Percentiles rank a stretch among this genome's conserved stretches.
Conservation (phyloP, 2,797 vertebrate genomes). For the Phalloptychus januarius region DNA sequence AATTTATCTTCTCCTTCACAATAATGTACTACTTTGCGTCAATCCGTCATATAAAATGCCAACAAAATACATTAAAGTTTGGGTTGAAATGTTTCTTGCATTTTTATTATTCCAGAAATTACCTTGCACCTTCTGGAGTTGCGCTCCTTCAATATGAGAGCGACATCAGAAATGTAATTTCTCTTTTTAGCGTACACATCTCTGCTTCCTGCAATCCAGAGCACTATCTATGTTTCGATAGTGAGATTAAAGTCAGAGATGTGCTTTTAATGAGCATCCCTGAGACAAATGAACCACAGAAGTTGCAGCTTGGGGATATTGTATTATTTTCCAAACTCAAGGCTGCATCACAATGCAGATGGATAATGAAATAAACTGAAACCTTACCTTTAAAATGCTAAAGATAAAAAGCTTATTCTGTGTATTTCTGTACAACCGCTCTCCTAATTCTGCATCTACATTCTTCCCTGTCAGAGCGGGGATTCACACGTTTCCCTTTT, state of each 20-base stretch:
- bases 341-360: neutral
- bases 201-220: neutral
- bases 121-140: neutral
- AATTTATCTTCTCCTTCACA: neutral
- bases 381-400: slow-evolving; percentile 6
- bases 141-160: neutral
- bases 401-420: slow-evolving; percentile 5
- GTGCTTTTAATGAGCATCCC: neutral
- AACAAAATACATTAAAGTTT: neutral
- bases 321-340: neutral
- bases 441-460: neutral
- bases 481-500: slow-evolving; percentile 12
- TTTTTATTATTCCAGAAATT: neutral
- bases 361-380: neutral
- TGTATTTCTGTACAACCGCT: neutral
- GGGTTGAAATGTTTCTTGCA: neutral
- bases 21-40: neutral
- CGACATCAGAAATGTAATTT: neutral
- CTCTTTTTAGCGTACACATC: neutral
- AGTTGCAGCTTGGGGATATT: slow-evolving; percentile 4
- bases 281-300: neutral
- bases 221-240: neutral
- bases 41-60: neutral
- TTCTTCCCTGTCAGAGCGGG: neutral
- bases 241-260: neutral